These are phyloP conservation scores for Drosophila acutilabella DNA, from an alignment of 2,888 invertebrate species.

Conservation along the genomic window DNA sequence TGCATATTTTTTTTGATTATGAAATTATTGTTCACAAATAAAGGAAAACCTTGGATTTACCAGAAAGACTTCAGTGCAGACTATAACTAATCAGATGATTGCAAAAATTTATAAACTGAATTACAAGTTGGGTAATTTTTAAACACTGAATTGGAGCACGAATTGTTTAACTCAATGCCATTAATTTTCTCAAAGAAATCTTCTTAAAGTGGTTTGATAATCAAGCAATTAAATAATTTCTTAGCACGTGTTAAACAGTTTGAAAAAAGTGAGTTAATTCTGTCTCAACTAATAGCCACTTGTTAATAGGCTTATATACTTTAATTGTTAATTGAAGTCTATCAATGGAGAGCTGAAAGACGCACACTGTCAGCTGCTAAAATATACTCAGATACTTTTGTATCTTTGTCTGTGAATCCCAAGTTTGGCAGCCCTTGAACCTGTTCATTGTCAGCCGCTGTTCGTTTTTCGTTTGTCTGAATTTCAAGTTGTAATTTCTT, in stretches of 20 bases:
- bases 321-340: slow-evolving; percentile 16
- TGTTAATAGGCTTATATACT: slow-evolving; percentile 20
- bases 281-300: slow-evolving; percentile 11
- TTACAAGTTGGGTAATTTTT: not conserved
- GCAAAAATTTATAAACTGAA: not conserved
- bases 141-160: too few species aligned
- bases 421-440: slow-evolving; percentile 50
- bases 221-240: not conserved
- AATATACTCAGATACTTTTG: slow-evolving; percentile 31
- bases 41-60: not conserved
- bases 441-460: slow-evolving; percentile 49
- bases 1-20: slow-evolving; percentile 37
- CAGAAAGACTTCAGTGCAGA: not conserved
- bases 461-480: slow-evolving; percentile 62
- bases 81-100: not conserved
- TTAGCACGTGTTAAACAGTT: not conserved
- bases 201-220: too few species aligned
- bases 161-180: too few species aligned
- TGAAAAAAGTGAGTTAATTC: not conserved
- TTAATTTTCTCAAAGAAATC: too few species aligned
- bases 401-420: slow-evolving; percentile 31
- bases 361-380: slow-evolving; percentile 1
- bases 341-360: slow-evolving; percentile 23
- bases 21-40: slow-evolving; percentile 19
- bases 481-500: slow-evolving; percentile 70